These are phyloP conservation scores for Gallinago nigripennis DNA, from an alignment of 2,797 vertebrate genomes.

Conservation along the genomic window DNA sequence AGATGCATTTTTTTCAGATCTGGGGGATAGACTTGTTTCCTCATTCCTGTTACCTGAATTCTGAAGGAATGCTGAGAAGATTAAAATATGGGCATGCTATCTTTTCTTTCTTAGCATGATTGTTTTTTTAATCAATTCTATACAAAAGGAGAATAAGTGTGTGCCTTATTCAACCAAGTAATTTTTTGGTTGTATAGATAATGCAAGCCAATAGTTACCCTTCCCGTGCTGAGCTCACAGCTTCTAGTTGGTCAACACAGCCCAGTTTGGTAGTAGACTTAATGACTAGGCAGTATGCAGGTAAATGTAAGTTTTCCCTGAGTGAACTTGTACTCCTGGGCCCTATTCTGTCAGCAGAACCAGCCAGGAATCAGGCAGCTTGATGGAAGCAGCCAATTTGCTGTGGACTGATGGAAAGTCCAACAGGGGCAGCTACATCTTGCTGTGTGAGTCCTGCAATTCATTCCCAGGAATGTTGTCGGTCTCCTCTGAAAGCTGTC, in stretches of 20 bases:
- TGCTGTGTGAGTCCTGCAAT: neutral
- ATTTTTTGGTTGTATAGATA: neutral
- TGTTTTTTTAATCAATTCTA: neutral
- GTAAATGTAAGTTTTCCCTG: neutral
- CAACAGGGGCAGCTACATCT: neutral
- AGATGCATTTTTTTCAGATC: neutral
- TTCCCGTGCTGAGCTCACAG: neutral
- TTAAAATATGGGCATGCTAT: neutral
- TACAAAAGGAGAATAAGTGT: neutral
- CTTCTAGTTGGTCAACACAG: neutral
- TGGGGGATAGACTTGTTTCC: neutral
- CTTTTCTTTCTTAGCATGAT: neutral
- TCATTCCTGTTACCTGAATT: neutral
- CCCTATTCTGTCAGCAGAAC: neutral
- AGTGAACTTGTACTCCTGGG: neutral
- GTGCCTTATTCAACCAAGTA: neutral
- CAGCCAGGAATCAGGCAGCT: neutral
- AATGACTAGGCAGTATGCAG: neutral
- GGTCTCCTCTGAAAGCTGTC: neutral
- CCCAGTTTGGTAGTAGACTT: neutral
- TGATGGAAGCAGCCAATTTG: neutral
- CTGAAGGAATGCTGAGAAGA: neutral
- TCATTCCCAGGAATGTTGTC: neutral
- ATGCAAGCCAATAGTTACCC: neutral
- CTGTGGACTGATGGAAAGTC: neutral